Conservation (phyloP, 2,888 invertebrate genomes). For the Sphecodes monilicornis region DNA sequence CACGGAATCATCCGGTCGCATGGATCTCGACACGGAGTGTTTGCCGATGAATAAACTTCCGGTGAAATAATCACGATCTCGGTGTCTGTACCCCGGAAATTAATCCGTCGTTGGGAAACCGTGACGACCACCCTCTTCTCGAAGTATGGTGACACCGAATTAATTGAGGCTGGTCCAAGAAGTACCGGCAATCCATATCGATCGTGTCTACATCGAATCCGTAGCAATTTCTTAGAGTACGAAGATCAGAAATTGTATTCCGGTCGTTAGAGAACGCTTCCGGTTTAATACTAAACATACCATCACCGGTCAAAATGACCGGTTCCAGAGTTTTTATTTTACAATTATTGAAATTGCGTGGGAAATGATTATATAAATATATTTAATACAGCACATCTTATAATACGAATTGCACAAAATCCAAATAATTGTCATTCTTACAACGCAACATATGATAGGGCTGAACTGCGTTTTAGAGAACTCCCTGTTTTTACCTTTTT, state of each 20-base stretch:
- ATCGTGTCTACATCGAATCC: not conserved
- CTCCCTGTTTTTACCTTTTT: no score
- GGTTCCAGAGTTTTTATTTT: no score
- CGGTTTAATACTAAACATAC: no score
- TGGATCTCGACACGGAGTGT: not conserved
- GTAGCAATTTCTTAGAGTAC: not conserved
- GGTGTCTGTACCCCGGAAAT: constrained; percentile 44
- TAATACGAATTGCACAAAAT: no score
- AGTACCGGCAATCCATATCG: not conserved
- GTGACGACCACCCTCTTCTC: constrained; percentile 26
- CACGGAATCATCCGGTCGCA: not conserved
- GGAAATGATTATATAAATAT: no score
- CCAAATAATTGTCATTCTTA: no score
- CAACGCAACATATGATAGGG: no score
- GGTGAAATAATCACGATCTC: constrained; percentile 38
- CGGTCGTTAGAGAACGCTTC: not conserved
- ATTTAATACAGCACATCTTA: no score
- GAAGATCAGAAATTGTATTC: not conserved
- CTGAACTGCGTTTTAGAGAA: no score
- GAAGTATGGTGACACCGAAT: not conserved
- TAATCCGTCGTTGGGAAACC: constrained; percentile 62
- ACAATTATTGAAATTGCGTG: no score
- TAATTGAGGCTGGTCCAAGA: not conserved
- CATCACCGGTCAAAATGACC: no score
- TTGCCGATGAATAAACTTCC: constrained; percentile 8